Conservation (phyloP, 2,797 vertebrate genomes). For the Myiotriccus ornatus region DNA sequence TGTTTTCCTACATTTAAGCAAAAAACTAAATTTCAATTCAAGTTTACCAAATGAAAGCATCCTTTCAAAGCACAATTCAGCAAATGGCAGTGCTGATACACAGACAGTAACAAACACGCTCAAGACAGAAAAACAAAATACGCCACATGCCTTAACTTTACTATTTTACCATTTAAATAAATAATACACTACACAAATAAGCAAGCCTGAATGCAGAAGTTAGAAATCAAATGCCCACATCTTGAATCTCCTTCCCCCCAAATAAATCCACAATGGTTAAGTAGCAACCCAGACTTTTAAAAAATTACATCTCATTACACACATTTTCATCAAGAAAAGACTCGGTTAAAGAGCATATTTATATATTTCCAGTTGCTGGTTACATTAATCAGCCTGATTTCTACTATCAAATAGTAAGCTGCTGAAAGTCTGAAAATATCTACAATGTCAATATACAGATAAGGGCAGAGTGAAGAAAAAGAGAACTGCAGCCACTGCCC, state of each 20-base stretch:
- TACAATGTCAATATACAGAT: not conserved
- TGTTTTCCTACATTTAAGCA: not conserved
- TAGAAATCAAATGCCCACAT: not conserved
- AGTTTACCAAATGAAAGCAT: not conserved
- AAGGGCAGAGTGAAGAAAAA: not conserved
- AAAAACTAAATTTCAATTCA: not conserved
- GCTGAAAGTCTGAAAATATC: not conserved
- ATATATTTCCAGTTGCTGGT: slow-evolving; percentile 1
- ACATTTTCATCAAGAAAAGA: slow-evolving; percentile 18
- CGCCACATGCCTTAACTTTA: not conserved
- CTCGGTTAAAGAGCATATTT: not conserved
- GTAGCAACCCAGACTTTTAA: not conserved
- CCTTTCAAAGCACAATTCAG: not conserved
- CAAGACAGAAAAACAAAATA: not conserved
- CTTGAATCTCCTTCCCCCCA: not conserved
- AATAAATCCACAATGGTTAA: not conserved
- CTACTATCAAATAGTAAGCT: not conserved
- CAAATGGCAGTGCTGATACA: not conserved
- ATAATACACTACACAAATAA: not conserved
- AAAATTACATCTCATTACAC: slow-evolving; percentile 22
- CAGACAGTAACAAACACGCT: not conserved
- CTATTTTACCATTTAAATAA: slow-evolving; percentile 4
- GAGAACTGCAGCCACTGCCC: not conserved
- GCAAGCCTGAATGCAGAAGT: not conserved
- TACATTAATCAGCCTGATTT: slow-evolving; percentile 23